Base-by-base conservation (phyloP, 2,888 invertebrate species). In the Uloborus plumipes region DNA sequence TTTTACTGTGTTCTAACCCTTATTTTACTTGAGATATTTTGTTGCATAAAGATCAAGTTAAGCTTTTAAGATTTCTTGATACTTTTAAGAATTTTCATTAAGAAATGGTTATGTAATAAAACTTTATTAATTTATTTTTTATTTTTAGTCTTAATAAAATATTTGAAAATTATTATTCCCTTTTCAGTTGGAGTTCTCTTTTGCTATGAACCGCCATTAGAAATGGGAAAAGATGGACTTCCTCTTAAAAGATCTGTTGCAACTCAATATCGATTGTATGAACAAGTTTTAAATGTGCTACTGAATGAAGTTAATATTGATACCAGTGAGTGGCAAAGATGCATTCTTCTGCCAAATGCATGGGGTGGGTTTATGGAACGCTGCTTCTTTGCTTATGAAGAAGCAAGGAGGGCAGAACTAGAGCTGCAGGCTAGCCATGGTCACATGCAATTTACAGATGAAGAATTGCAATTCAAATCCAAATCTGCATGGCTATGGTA, bases 321-420 rank as follows among this genome's bases (percentile, higher is more conserved):
- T 55, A 51, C 65, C 13, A 78, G 50, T 14, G 84, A 84, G 59
- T 84, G 84, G 84, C 75, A 78, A 22, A 64, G 80, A 47, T 72
- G 79, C 22, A 72, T 84, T 26, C 64, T 84, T 16, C 49, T 80
- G 1, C 76, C 80, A 6, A 53, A 20, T 51, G 80, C 80, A 4
- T 84, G 84, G 84, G 73, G 66, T 16, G 47, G 50, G 14, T 84
- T 80, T n/a, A 80, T 84, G 79, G 84, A 84, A 18, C 55, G 80
- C 13, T 76, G 76, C 31, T 76, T 80, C 47, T 67, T 72, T 51
- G 53, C 79, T 11, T 80, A 71, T 31, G 76, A 80, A 72, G 80
- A 84, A 69, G 76, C 80, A 18, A 65, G 75, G 7, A 64, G 50
- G 58, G 72, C 76, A 14, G 76, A 76, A 22, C 16, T 75, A 47